Base-by-base conservation (phyloP, 2,113 vertebrate species). In the Nibea coibor region DNA sequence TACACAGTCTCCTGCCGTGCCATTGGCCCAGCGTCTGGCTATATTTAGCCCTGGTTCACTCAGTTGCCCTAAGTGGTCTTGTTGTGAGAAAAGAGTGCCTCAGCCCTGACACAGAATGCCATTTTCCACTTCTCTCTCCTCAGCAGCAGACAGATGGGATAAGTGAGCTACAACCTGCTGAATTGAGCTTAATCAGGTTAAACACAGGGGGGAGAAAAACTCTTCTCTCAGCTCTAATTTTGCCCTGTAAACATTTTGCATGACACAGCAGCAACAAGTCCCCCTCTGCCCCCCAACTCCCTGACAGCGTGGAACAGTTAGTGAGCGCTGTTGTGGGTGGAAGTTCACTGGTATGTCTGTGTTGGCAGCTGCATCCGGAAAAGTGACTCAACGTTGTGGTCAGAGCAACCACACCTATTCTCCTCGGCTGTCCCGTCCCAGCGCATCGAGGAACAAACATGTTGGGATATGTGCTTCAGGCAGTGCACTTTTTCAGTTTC, bases 11-110 rank as follows among this genome's bases (percentile, higher is more conserved):
- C 39, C 45, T 47, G 53, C 71, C 48, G 54, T 1, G n/a, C 51
- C n/a, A 84, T 63, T 85, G 86, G 87, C 69, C 67, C 54, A 82
- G 66, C 50, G 43, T 54, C 74, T 10, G 73, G 51, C 88, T 95
- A 93, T 90, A 91, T 93, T 91, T 93, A 93, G 88, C 74, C 54
- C 69, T 56, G 35, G 84, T 85, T 88, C 77, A 19, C 63, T 92
- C 64, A 62, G 77, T 68, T 81, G 73, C 72, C 62, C 80, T 65
- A 71, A 87, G 81, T 88, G 75, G 76, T 85, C 67, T 81, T 78
- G 75, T 73, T 73, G 82, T 85, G 71, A 80, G 81, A 77, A 72
- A 81, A 78, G 63, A 80, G 67, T n/a, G n/a, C 65, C 63, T 82
- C 64, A 85, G 79, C 59, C 78, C 58, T 63, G 78, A 75, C 63